Evolutionary conservation across 2,113 vertebrate genomes (phyloP).

Genomic region (Colossoma macropomum): DNA sequence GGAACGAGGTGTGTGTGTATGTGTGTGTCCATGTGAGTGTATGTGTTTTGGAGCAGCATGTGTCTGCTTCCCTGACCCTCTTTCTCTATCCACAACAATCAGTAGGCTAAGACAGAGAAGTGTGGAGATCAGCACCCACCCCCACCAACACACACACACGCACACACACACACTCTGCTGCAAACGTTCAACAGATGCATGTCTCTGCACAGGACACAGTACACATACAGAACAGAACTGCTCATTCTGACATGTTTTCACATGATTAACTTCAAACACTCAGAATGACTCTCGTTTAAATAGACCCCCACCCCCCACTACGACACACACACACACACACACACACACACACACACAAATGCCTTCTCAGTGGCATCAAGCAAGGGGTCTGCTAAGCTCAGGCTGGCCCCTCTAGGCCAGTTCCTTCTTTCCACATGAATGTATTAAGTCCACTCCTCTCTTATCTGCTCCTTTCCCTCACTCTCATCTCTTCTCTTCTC

Average conservation of each 20-base stretch:
- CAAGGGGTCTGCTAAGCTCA: constrained; percentile 37
- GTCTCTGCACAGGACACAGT: neutral
- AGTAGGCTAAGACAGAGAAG: neutral
- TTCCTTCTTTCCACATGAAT: constrained; percentile 53
- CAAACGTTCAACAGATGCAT: neutral
- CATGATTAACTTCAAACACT: constrained; percentile 8
- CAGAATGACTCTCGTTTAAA: constrained; percentile 18
- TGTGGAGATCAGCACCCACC: neutral
- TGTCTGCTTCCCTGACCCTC: constrained; percentile 18
- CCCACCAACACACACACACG: constrained; percentile 20
- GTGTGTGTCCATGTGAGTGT: constrained; percentile 12
- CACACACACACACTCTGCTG: constrained; percentile 12
- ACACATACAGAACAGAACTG: constrained; percentile 12
- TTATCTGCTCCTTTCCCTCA: neutral
- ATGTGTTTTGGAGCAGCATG: constrained; percentile 17
- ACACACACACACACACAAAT: neutral
- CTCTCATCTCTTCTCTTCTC: neutral
- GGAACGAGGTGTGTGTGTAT: constrained; percentile 14
- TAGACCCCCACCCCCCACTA: neutral
- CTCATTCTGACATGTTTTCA: constrained; percentile 24
- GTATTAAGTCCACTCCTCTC: constrained; percentile 29
- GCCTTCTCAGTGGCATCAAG: constrained; percentile 20
- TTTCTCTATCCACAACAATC: constrained; percentile 10
- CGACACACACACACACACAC: constrained; percentile 14
- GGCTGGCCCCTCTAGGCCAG: constrained; percentile 41